Evolutionary conservation across 2,113 vertebrate species (phyloP).

Genomic region (Heterotis niloticus): DNA sequence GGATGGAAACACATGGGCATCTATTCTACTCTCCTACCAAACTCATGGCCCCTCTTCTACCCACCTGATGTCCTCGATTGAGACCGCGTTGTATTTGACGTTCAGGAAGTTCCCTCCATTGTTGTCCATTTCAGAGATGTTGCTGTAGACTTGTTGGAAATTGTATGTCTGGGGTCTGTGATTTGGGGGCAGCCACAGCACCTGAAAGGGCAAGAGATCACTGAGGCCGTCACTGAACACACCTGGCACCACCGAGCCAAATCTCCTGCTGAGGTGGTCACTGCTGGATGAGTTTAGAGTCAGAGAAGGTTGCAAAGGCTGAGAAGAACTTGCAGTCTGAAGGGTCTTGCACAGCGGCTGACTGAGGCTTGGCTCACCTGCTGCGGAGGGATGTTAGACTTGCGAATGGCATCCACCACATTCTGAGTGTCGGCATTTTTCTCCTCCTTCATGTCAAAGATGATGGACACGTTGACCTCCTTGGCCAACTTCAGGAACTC

Average conservation of each 20-base stretch:
- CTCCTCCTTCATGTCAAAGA: constrained; percentile 79
- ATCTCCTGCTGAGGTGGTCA: no score
- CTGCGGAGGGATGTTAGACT: constrained; percentile 55
- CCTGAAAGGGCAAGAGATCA: constrained; percentile 52
- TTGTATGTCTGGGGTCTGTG: constrained; percentile 63
- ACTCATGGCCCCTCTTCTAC: constrained; percentile 17
- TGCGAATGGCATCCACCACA: constrained; percentile 58
- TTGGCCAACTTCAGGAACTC: constrained; percentile 62
- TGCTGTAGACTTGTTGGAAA: constrained; percentile 75
- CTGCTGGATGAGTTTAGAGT: no score
- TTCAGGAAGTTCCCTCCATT: constrained; percentile 63
- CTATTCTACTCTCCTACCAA: background rate
- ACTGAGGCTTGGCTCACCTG: constrained; percentile 56
- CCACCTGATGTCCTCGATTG: constrained; percentile 72
- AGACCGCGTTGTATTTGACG: constrained; percentile 72
- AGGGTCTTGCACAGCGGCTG: background rate
- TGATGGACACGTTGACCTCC: constrained; percentile 67
- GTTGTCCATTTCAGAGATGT: constrained; percentile 17
- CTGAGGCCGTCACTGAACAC: background rate
- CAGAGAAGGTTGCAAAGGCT: no score
- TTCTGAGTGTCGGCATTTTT: constrained; percentile 59
- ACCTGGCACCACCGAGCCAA: background rate
- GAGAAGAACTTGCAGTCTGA: background rate
- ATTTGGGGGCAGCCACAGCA: constrained; percentile 79
- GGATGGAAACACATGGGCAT: background rate